A percentile compares a stretch with the other conserved stretches of the same genome.
phyloP scores from a whole-genome alignment of 2,888 invertebrate species.

The Laothoe populi region DNA sequence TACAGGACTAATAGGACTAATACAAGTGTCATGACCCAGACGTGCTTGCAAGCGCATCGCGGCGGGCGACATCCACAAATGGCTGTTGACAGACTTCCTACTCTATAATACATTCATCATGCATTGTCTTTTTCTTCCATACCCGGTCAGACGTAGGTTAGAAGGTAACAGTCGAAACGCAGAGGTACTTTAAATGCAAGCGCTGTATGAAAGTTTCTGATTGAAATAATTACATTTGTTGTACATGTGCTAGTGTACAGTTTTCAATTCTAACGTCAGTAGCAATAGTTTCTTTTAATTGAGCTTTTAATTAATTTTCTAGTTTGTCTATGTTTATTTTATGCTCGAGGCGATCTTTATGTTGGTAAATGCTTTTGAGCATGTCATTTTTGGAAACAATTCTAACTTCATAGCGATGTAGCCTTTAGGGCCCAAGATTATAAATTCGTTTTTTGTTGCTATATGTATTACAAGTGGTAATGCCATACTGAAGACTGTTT shows the following conservation, averaged over 20 bases:
- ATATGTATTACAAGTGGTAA: too few species aligned
- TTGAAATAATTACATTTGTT: constrained; percentile 34
- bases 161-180: constrained; percentile 20
- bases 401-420: neutral
- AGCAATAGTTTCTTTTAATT: neutral
- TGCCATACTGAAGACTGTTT: too few species aligned
- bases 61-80: constrained; percentile 50
- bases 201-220: constrained; percentile 38
- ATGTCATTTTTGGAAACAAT: neutral
- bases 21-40: constrained; percentile 41
- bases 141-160: neutral
- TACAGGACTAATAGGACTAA: constrained; percentile 33
- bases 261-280: constrained; percentile 14
- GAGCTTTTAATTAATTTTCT: constrained; percentile 4
- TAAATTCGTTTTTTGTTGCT: neutral
- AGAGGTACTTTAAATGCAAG: constrained; percentile 41
- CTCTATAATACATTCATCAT: constrained; percentile 34
- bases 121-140: constrained; percentile 30
- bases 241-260: constrained; percentile 18
- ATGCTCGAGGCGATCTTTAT: neutral
- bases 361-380: neutral
- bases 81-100: constrained; percentile 54
- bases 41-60: constrained; percentile 43
- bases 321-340: neutral
- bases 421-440: neutral